Evolutionary conservation across 2,888 invertebrate genomes (phyloP).

Genomic region (Synanthedon andrenaeformis): DNA sequence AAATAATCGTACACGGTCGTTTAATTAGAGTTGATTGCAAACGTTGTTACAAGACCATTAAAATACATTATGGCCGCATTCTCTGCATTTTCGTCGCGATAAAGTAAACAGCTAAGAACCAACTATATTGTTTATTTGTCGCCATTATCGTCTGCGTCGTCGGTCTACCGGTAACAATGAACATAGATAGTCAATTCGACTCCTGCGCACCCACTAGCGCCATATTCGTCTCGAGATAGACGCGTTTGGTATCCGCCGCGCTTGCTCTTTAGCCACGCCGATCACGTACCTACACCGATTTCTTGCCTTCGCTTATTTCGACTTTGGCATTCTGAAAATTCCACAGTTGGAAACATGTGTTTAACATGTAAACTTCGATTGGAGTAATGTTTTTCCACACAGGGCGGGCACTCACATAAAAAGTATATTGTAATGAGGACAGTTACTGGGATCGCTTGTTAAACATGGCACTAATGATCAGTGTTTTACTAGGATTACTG

Average conservation of each 20-base stretch:
- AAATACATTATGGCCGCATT: neutral
- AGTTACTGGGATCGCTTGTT: neutral
- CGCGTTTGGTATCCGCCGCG: conserved; percentile 29
- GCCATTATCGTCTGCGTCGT: conserved; percentile 6
- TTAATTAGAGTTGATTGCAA: neutral
- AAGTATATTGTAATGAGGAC: neutral
- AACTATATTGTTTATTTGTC: conserved; percentile 1
- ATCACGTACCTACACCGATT: conserved; percentile 32
- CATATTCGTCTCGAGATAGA: conserved; percentile 33
- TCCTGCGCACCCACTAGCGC: conserved; percentile 21
- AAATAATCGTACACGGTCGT: neutral
- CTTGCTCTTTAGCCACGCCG: conserved; percentile 29
- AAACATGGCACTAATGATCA: neutral
- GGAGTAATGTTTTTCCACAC: conserved; percentile 1
- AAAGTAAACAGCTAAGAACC: neutral
- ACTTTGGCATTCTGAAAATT: conserved; percentile 28
- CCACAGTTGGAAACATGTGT: conserved; percentile 29
- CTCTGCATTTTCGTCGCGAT: neutral
- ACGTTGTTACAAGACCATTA: neutral
- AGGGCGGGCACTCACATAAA: neutral
- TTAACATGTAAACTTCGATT: conserved; percentile 9
- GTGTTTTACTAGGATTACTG: neutral
- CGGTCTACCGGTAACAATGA: conserved; percentile 9
- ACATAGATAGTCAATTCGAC: conserved; percentile 13
- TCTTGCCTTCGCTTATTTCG: conserved; percentile 29